phyloP scores from a whole-genome alignment of 2,113 vertebrate genomes.

The Gadus chalcogrammus region DNA sequence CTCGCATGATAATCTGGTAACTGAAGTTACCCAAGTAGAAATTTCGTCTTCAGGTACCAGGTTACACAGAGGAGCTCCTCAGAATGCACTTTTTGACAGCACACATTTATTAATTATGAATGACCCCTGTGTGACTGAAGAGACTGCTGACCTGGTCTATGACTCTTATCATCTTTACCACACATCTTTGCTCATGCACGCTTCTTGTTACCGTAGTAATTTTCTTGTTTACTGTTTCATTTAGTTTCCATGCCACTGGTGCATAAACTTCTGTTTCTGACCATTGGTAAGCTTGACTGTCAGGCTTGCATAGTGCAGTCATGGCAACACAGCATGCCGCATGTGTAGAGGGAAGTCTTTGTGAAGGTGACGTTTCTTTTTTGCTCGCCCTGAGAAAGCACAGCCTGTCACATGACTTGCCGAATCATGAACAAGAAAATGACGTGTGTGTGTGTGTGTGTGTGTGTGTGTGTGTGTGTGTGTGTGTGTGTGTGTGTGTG shows the following conservation, averaged over 20 bases:
- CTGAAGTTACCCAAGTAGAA: background rate
- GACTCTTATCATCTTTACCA: background rate
- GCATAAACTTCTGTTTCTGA: background rate
- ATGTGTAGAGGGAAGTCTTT: slow-evolving; percentile 20
- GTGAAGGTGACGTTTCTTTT: slow-evolving; percentile 12
- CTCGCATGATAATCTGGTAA: background rate
- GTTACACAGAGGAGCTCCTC: slow-evolving; percentile 10
- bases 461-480: background rate
- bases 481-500: background rate
- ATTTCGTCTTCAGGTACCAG: slow-evolving; percentile 11
- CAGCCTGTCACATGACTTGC: background rate
- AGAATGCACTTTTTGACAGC: slow-evolving; percentile 22
- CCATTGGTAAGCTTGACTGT: background rate
- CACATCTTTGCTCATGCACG: background rate
- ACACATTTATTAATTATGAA: slow-evolving; percentile 59
- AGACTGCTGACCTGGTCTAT: slow-evolving; percentile 27
- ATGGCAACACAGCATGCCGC: slow-evolving; percentile 29
- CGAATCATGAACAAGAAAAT: background rate
- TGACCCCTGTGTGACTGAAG: slow-evolving; percentile 47
- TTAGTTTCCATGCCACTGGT: background rate
- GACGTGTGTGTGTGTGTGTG: background rate
- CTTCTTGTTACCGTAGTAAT: slow-evolving; percentile 1
- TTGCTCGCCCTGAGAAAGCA: background rate
- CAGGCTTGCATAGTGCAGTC: slow-evolving; percentile 12
- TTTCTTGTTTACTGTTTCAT: background rate